Base-by-base conservation (phyloP, 2,888 invertebrate genomes). In the Monoplex corrugatus region DNA sequence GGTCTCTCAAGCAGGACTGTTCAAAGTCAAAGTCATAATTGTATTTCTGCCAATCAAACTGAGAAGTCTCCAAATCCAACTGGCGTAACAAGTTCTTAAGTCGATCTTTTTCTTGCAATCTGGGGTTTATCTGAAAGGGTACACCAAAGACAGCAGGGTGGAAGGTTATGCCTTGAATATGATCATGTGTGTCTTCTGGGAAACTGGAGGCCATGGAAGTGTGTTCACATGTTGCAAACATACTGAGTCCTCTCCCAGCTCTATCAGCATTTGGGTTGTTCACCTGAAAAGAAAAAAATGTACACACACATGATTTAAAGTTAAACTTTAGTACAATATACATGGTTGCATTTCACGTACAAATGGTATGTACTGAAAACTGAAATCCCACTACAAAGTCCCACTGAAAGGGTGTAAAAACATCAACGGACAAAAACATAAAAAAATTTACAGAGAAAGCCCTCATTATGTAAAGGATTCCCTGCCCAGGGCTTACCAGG, bases 11-110 rank as follows among this genome's bases (percentile, higher is more conserved):
- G 40, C 75, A 86, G 2, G 68, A 72, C 35, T 78, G 32, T 57
- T 90, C 90, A 82, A 78, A 84, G 35, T 72, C 44, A 87, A 90
- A 90, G 85, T 90, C 90, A 87, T 90, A 90, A 32, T 87, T 40
- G 86, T 90, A 89, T 63, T 88, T 89, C 19, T 88, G 80, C 90
- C 89, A 90, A 43, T 89, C 87, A 68, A 90, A 88, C 3, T 38
- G 43, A 32, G 43, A 45, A 8, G 35, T 13, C 87, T 80, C 72
- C 28, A 82, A 78, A 32, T 84, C 40, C 2, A 87, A 78, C 6
- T 72, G 40, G 1, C 35, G 38, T 28, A 86, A 40, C n/a, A 75
- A 19, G 23, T 16, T 1, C 38, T 83, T 40, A 32, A 89, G 43
- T 57, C 75, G 72, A 19, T 88, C 63, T 35, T 84, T 50, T 28